phyloP scores from a whole-genome alignment of 2,113 vertebrate species.

The Notothenia coriiceps region DNA sequence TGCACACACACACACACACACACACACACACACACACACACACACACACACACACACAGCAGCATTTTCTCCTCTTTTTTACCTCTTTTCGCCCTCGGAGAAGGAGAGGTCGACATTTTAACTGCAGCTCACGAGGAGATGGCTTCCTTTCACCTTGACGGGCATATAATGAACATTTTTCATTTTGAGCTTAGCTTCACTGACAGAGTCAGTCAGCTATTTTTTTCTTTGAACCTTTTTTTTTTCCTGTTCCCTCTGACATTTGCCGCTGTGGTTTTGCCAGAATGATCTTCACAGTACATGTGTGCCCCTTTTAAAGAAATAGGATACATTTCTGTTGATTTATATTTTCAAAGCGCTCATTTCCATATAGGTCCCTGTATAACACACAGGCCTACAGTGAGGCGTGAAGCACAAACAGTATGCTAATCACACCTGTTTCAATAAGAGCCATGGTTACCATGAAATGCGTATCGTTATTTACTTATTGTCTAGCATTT shows the following conservation, averaged over 20 bases:
- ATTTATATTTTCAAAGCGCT: slow-evolving; percentile 49
- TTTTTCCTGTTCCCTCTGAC: slow-evolving; percentile 38
- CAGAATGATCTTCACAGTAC: slow-evolving; percentile 75
- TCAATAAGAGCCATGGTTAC: slow-evolving; percentile 61
- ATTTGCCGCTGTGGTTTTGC: slow-evolving; percentile 74
- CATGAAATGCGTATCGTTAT: slow-evolving; percentile 62
- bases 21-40: not conserved
- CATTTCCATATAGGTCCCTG: slow-evolving; percentile 68
- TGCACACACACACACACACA: not conserved
- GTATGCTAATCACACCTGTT: slow-evolving; percentile 74
- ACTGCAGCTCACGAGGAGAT: slow-evolving; percentile 67
- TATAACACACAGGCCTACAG: slow-evolving; percentile 48
- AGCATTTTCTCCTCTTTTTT: slow-evolving; percentile 44
- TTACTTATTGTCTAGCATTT: slow-evolving; percentile 56
- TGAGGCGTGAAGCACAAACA: slow-evolving; percentile 65
- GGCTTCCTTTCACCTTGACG: slow-evolving; percentile 80
- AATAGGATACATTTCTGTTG: slow-evolving; percentile 65
- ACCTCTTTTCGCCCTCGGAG: slow-evolving; percentile 60
- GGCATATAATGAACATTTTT: slow-evolving; percentile 81
- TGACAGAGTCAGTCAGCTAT: slow-evolving; percentile 77
- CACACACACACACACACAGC: slow-evolving; percentile 8
- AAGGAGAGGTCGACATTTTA: slow-evolving; percentile 74
- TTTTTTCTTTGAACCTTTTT: slow-evolving; percentile 69
- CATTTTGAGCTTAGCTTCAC: slow-evolving; percentile 78
- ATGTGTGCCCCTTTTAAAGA: slow-evolving; percentile 70